These are phyloP conservation scores for Ligdia adustata DNA, from an alignment of 2,888 invertebrate genomes.

Conservation along the genomic window DNA sequence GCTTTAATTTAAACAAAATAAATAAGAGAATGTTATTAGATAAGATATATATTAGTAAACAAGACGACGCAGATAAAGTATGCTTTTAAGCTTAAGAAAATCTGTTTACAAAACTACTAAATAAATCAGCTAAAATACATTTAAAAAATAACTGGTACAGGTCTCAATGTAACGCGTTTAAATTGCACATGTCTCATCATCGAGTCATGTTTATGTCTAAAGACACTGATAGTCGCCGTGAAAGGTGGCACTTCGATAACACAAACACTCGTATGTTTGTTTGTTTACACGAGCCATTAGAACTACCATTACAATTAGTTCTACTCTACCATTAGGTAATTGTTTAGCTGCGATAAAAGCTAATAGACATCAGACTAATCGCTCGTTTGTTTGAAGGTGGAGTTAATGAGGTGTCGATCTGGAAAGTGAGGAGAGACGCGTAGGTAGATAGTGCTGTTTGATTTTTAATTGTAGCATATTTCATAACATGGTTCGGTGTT, in stretches of 20 bases:
- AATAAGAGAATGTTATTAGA: no score
- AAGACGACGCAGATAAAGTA: no score
- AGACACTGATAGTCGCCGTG: slow-evolving; percentile 13
- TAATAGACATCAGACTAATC: slow-evolving; percentile 33
- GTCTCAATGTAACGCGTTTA: no score
- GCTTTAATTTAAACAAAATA: no score
- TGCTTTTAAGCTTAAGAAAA: no score
- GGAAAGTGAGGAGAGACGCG: slow-evolving; percentile 9
- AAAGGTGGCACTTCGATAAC: slow-evolving; percentile 28
- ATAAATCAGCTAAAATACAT: no score
- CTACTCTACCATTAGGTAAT: slow-evolving; percentile 34
- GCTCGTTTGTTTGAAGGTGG: slow-evolving; percentile 33
- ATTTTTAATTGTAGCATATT: no score
- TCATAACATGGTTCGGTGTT: no score
- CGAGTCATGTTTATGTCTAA: slow-evolving; percentile 12
- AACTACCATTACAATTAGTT: no score
- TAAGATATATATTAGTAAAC: no score
- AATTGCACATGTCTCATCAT: background rate
- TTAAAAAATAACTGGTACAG: no score
- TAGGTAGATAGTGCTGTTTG: slow-evolving; percentile 1
- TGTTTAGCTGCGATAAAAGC: slow-evolving; percentile 36
- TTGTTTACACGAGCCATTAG: slow-evolving; percentile 29
- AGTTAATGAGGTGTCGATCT: slow-evolving; percentile 13
- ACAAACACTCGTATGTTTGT: slow-evolving; percentile 29
- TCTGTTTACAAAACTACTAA: no score